phyloP scores from a whole-genome alignment of 2,888 invertebrate species.

The Bombylius discolor region DNA sequence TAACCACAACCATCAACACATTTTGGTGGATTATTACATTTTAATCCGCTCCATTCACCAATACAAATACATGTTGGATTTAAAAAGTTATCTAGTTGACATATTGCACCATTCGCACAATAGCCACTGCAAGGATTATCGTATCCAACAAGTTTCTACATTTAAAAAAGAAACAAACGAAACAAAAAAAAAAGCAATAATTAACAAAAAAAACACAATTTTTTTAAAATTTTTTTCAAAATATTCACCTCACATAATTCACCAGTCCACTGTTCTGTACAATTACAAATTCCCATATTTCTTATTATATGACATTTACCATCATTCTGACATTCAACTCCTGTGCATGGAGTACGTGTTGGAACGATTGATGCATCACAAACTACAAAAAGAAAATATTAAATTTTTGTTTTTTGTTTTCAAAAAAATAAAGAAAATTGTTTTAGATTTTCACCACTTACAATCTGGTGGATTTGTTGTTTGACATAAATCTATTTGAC shows the following conservation, averaged over 20 bases:
- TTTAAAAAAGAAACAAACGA: constrained; percentile 2
- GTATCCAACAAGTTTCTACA: constrained; percentile 41
- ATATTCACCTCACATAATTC: constrained; percentile 39
- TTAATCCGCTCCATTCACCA: constrained; percentile 44
- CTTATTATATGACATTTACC: constrained; percentile 41
- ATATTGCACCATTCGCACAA: constrained; percentile 47
- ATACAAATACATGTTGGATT: constrained; percentile 43
- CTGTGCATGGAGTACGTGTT: constrained; percentile 31
- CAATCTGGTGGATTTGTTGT: constrained; percentile 30
- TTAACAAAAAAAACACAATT: not conserved
- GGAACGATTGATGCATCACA: constrained; percentile 28
- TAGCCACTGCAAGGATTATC: constrained; percentile 47
- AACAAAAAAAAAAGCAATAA: not conserved
- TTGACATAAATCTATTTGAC: constrained; percentile 42
- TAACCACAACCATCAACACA: constrained; percentile 31
- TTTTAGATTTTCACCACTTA: constrained; percentile 10
- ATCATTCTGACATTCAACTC: constrained; percentile 40
- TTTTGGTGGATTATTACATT: constrained; percentile 40
- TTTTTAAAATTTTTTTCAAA: not conserved
- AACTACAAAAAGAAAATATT: constrained; percentile 14
- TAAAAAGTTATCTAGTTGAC: constrained; percentile 40
- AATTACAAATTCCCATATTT: constrained; percentile 41
- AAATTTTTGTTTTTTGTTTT: too few relatives aligned
- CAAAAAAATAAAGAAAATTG: not conserved
- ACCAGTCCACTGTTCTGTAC: constrained; percentile 43